phyloP scores from a whole-genome alignment of 2,888 invertebrate genomes.

The Drosophila quinaria region DNA sequence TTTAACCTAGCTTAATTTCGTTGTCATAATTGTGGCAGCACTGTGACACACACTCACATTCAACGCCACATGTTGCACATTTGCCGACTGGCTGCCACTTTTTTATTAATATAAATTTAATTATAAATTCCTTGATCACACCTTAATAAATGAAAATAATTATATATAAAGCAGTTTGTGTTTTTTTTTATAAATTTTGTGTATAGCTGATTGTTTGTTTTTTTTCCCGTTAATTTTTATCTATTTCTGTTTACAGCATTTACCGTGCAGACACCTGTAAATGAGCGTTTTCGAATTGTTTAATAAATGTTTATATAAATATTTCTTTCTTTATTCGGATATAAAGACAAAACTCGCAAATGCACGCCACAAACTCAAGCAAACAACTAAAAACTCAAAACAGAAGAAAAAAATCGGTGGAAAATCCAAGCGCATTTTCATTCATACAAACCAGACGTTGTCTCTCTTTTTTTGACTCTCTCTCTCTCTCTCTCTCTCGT shows the following conservation, averaged over 20 bases:
- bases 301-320: slow-evolving; percentile 27
- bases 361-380: slow-evolving; percentile 70
- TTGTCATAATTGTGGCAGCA: background rate
- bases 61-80: slow-evolving; percentile 38
- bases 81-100: slow-evolving; percentile 6
- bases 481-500: slow-evolving; percentile 12
- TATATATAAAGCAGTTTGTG: background rate
- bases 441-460: slow-evolving; percentile 39
- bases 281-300: slow-evolving; percentile 27
- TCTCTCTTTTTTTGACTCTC: slow-evolving; percentile 2
- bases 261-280: slow-evolving; percentile 69
- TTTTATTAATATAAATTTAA: slow-evolving; percentile 50
- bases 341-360: slow-evolving; percentile 37
- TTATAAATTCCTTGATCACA: slow-evolving; percentile 44
- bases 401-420: slow-evolving; percentile 34
- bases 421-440: slow-evolving; percentile 68
- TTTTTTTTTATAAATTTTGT: background rate
- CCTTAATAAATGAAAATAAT: slow-evolving; percentile 33
- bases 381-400: slow-evolving; percentile 57
- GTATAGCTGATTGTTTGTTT: slow-evolving; percentile 34
- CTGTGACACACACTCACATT: background rate
- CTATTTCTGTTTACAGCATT: slow-evolving; percentile 66
- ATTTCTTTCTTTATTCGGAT: slow-evolving; percentile 12
- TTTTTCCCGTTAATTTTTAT: slow-evolving; percentile 37
- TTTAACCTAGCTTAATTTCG: background rate